These are phyloP conservation scores for Cuculus canorus DNA, from an alignment of 2,797 vertebrate genomes.

Conservation along the genomic window DNA sequence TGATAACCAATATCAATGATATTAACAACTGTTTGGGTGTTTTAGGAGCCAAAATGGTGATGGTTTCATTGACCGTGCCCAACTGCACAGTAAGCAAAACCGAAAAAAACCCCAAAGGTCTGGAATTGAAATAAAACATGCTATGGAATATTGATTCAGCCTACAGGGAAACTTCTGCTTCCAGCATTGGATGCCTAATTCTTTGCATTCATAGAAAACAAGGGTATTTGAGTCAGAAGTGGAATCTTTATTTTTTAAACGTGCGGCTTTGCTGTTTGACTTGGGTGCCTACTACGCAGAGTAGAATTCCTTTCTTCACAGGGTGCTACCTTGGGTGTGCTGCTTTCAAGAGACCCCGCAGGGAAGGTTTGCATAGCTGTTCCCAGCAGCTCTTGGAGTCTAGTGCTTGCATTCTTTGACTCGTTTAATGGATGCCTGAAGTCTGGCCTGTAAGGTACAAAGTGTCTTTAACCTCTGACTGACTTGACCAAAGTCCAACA, in stretches of 20 bases:
- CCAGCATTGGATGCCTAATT: background rate
- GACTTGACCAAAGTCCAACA: background rate
- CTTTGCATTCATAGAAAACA: background rate
- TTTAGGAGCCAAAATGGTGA: background rate
- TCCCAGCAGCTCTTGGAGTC: background rate
- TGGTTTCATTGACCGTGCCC: background rate
- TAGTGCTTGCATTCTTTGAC: background rate
- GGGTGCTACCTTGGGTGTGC: background rate
- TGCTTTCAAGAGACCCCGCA: background rate
- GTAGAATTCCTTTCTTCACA: background rate
- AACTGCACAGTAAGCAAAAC: background rate
- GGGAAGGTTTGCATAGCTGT: background rate
- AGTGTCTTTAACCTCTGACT: conserved; percentile 22
- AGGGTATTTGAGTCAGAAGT: background rate
- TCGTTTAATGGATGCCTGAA: background rate
- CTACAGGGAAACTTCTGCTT: background rate
- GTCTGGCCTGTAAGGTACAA: background rate
- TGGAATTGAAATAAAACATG: background rate
- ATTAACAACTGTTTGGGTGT: background rate
- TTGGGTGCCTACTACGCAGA: background rate
- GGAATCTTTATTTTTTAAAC: background rate
- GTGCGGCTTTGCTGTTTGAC: background rate
- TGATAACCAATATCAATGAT: background rate
- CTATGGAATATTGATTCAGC: background rate
- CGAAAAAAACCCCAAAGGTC: background rate